A percentile compares a stretch with the other conserved stretches of the same genome.
phyloP scores from a whole-genome alignment of 2,113 vertebrate species.

The Phoenicopterus ruber region DNA sequence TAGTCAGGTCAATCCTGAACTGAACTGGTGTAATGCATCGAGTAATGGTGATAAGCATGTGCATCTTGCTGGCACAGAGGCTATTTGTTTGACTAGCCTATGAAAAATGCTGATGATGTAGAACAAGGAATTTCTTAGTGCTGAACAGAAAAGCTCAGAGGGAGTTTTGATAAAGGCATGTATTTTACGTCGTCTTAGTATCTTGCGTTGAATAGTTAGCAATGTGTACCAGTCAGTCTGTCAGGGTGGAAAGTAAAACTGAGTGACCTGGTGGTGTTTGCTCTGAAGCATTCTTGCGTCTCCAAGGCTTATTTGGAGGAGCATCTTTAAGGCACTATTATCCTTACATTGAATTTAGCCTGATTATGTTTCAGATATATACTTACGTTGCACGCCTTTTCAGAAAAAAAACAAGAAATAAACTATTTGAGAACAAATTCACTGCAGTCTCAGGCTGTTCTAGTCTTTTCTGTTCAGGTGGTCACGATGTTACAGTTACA shows the following conservation, averaged over 20 bases:
- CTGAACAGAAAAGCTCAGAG: neutral
- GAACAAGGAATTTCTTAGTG: neutral
- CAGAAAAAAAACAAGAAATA: neutral
- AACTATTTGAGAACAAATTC: neutral
- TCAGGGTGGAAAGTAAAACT: neutral
- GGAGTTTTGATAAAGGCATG: neutral
- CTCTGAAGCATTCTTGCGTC: neutral
- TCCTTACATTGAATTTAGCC: neutral
- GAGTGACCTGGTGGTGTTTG: neutral
- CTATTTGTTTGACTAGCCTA: neutral
- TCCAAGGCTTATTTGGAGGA: neutral
- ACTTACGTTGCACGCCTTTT: neutral
- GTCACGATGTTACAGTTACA: neutral
- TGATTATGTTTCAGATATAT: neutral
- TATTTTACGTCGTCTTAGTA: neutral
- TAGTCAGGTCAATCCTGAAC: fast-evolving
- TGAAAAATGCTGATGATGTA: neutral
- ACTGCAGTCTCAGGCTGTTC: neutral
- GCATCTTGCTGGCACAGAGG: neutral
- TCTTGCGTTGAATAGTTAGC: neutral
- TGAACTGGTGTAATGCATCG: neutral
- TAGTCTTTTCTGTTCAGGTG: neutral
- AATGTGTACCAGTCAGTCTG: neutral
- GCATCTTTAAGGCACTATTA: neutral
- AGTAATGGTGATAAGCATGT: neutral